Evolutionary conservation across 2,797 vertebrate species (phyloP), one percentile per base, ranked within the genome.

Genomic region (Hoplostethus mediterraneus): DNA sequence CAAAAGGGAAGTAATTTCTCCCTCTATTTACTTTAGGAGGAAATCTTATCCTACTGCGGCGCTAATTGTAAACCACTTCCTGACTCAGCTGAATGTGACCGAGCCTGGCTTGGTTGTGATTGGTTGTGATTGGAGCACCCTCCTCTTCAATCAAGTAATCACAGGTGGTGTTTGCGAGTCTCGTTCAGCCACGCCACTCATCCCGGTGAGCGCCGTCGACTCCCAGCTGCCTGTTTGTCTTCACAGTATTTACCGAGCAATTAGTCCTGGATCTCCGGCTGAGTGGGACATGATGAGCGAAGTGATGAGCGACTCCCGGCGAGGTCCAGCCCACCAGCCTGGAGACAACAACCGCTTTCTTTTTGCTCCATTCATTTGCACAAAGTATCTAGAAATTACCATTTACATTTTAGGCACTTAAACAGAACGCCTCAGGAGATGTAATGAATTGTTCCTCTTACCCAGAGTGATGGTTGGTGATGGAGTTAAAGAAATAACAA

Each of bases 191-290:
- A 64, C 4, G 81, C 83, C 77, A 63, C 87, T 84, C 83, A 52
- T 67, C 67, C 61, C 86, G 86, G 87, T 81, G 81, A 87, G 82
- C 64, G 13, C 73, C 30, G 58, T 49, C 16, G 58, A 83, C 72
- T 76, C 81, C 82, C 84, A 83, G 84, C 86, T 86, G 88, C 69
- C 75, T 76, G 82, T 82, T 79, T 79, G 73, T 73, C 40, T 82
- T 77, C 73, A 66, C 21, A 0, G 62, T 79, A 82, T 80, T 86
- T 71, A 83, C 76, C 2, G 44, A 79, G 82, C 71, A 81, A 85
- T 88, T 84, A 88, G 73, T 36, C 64, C 17, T 28, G 25, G 69
- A 80, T 80, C 72, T 10, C 36, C 0, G 51, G 61, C 70, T 28
- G 67, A 80, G 77, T 31, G 48, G 38, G 49, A 38, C 10, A 40